phyloP scores from a whole-genome alignment of 2,888 invertebrate genomes.

The Yponomeuta malinellus region DNA sequence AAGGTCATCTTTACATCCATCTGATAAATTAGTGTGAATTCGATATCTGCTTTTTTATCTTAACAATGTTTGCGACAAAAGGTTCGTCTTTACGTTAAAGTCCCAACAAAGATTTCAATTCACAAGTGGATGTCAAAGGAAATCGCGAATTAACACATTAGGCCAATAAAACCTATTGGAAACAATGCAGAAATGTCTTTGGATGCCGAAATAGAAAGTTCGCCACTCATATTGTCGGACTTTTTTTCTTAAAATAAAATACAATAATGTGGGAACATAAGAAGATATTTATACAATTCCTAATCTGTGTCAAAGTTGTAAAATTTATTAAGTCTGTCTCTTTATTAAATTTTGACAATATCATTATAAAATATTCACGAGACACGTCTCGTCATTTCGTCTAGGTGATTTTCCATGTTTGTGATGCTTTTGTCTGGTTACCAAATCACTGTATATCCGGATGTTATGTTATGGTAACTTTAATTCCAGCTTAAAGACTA shows the following conservation, averaged over 20 bases:
- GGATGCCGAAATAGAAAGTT: slow-evolving; percentile 60
- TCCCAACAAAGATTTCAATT: not conserved
- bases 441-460: too few species aligned
- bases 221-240: not conserved
- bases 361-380: too few species aligned
- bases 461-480: too few species aligned
- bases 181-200: slow-evolving; percentile 17
- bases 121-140: slow-evolving; percentile 4
- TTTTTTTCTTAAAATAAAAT: not conserved
- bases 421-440: too few species aligned
- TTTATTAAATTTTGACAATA: too few species aligned
- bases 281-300: too few species aligned
- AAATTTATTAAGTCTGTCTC: too few species aligned
- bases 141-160: not conserved
- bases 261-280: too few species aligned
- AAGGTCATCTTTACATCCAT: not conserved
- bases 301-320: too few species aligned
- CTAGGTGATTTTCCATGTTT: too few species aligned
- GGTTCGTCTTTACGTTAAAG: not conserved
- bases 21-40: not conserved
- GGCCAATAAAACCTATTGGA: slow-evolving; percentile 4
- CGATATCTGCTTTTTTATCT: not conserved
- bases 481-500: too few species aligned
- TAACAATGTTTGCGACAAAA: slow-evolving; percentile 6
- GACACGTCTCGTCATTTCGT: too few species aligned